Conservation (phyloP, 2,113 vertebrate genomes). For the Pteropus alecto region DNA sequence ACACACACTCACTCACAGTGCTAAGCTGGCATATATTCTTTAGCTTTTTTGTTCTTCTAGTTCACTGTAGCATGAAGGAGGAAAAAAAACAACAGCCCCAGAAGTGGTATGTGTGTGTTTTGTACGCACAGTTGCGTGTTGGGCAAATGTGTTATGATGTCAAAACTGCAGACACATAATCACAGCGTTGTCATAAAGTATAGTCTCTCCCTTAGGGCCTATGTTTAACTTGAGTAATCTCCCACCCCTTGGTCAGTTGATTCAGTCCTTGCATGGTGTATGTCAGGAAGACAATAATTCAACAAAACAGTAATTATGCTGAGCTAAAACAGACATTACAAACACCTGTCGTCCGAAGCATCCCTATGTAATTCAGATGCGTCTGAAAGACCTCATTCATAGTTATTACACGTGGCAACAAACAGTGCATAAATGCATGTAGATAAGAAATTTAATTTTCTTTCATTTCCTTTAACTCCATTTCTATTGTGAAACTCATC, state of each 20-base stretch:
- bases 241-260: neutral
- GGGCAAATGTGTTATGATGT: neutral
- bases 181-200: neutral
- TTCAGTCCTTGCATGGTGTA: neutral
- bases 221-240: constrained; percentile 59
- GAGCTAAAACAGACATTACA: neutral
- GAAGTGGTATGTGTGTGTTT: neutral
- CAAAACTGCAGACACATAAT: neutral
- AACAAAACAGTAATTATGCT: neutral
- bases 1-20: neutral
- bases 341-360: neutral
- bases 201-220: neutral
- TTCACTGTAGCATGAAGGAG: constrained; percentile 51
- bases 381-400: neutral
- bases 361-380: neutral
- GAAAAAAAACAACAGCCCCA: neutral
- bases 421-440: neutral
- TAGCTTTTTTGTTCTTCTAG: constrained; percentile 44
- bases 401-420: neutral
- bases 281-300: neutral
- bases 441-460: neutral
- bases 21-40: neutral
- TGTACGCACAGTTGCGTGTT: neutral
- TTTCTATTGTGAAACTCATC: neutral
- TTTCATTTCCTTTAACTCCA: neutral